Percentiles rank a stretch among this genome's conserved stretches.
Evolutionary conservation across 2,797 vertebrate species (phyloP).

Genomic region (Craterocephalus amniculus): DNA sequence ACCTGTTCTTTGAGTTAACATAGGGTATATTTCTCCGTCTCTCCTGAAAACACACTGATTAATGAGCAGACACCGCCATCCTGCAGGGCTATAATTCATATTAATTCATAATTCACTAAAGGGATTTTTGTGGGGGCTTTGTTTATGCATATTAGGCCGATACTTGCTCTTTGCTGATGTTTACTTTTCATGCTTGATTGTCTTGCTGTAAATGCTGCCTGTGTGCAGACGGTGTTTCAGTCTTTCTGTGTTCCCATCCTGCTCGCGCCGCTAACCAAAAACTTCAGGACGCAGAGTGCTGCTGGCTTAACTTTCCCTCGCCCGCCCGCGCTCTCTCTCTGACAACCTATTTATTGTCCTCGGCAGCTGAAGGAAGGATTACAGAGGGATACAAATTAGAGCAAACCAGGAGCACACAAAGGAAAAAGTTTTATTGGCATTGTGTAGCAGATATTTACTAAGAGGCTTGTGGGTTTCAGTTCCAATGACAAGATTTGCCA

Average conservation of each 20-base stretch:
- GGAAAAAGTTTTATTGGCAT: background rate
- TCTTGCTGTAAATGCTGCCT: slow-evolving; percentile 29
- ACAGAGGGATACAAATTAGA: slow-evolving; percentile 58
- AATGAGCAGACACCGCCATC: slow-evolving; percentile 58
- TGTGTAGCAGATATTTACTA: background rate
- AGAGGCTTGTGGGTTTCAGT: background rate
- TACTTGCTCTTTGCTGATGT: slow-evolving; percentile 49
- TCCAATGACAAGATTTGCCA: slow-evolving; percentile 15
- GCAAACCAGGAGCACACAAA: slow-evolving; percentile 29
- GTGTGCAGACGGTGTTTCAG: slow-evolving; percentile 1
- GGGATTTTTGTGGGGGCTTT: slow-evolving; percentile 56
- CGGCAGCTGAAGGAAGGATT: slow-evolving; percentile 61
- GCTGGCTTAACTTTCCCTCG: slow-evolving; percentile 41
- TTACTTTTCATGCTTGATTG: slow-evolving; percentile 53
- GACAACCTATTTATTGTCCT: slow-evolving; percentile 56
- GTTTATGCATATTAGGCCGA: slow-evolving; percentile 55
- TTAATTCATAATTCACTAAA: slow-evolving; percentile 71
- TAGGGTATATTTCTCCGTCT: slow-evolving; percentile 30
- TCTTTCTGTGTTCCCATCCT: background rate
- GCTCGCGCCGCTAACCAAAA: slow-evolving; percentile 13
- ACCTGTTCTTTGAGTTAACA: slow-evolving; percentile 44
- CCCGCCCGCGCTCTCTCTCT: slow-evolving; percentile 37
- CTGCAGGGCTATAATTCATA: slow-evolving; percentile 70
- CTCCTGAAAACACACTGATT: slow-evolving; percentile 63
- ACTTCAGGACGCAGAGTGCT: slow-evolving; percentile 18